Percentiles rank a stretch among this genome's conserved stretches.
These are phyloP conservation scores for Nyctibius bracteatus DNA, from an alignment of 2,113 vertebrate genomes.

Conservation along the genomic window DNA sequence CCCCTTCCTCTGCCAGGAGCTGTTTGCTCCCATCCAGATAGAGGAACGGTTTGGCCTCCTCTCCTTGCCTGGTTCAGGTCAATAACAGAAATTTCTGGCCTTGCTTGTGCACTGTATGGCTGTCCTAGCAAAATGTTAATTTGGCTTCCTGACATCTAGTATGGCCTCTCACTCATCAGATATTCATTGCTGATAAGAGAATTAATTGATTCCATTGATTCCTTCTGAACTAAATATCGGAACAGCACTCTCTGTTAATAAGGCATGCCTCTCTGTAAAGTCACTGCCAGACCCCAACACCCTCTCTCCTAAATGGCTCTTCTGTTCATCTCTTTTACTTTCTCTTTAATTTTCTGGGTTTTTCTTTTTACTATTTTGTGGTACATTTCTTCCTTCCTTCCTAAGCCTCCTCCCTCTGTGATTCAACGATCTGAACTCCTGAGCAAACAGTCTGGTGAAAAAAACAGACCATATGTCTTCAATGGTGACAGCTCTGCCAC, in stretches of 20 bases:
- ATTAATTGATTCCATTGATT: conserved; percentile 19
- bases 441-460: not conserved
- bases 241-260: not conserved
- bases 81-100: not conserved
- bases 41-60: not conserved
- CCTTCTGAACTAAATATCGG: not conserved
- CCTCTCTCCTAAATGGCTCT: not conserved
- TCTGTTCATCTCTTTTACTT: not conserved
- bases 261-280: not conserved
- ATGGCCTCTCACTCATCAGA: not conserved
- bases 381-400: not conserved
- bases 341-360: not conserved
- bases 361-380: not conserved
- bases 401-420: not conserved
- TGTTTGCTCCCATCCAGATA: not conserved
- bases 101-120: not conserved
- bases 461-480: not conserved
- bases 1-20: not conserved
- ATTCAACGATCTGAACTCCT: not conserved
- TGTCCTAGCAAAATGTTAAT: not conserved
- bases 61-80: not conserved
- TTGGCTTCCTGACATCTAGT: not conserved
- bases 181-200: not conserved
- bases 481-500: not conserved
- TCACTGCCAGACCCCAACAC: not conserved